A percentile compares a stretch with the other conserved stretches of the same genome.
phyloP scores from a whole-genome alignment of 1,140 invertebrate genomes.

The Lordiphosa mommai region DNA sequence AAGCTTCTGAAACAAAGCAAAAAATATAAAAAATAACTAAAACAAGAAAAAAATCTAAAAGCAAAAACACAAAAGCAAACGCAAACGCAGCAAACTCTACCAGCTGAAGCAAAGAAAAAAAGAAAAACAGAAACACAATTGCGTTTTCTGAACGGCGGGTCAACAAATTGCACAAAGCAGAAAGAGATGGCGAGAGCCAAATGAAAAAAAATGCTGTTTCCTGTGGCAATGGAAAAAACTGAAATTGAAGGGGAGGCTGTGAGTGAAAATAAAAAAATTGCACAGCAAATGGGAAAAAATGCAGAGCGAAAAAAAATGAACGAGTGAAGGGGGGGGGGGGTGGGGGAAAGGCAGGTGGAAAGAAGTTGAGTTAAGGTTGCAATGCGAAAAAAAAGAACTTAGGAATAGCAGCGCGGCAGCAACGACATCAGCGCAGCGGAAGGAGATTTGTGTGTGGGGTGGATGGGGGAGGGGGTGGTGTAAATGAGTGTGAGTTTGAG shows the following conservation, averaged over 20 bases:
- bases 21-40: constrained; percentile 24
- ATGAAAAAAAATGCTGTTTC: constrained; percentile 62
- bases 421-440: constrained; percentile 31
- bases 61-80: constrained; percentile 43
- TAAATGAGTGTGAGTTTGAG: constrained; percentile 4
- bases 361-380: constrained; percentile 69
- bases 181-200: constrained; percentile 47
- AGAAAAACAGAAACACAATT: constrained; percentile 31
- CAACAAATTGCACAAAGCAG: constrained; percentile 42
- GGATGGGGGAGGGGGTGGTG: constrained; percentile 7
- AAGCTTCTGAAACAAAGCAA: neutral
- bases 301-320: constrained; percentile 50
- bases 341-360: constrained; percentile 14
- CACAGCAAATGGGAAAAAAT: constrained; percentile 50
- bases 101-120: constrained; percentile 20
- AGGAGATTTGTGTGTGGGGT: constrained; percentile 13
- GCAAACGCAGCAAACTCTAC: constrained; percentile 31
- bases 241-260: constrained; percentile 47
- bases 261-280: constrained; percentile 22
- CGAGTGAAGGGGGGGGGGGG: constrained; percentile 9
- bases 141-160: constrained; percentile 62
- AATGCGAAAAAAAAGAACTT: constrained; percentile 65
- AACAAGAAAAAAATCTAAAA: constrained; percentile 65
- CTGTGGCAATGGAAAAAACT: constrained; percentile 53
- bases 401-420: constrained; percentile 61